Base-by-base conservation (phyloP, 1,140 invertebrate genomes). In the Magallana gigas region DNA sequence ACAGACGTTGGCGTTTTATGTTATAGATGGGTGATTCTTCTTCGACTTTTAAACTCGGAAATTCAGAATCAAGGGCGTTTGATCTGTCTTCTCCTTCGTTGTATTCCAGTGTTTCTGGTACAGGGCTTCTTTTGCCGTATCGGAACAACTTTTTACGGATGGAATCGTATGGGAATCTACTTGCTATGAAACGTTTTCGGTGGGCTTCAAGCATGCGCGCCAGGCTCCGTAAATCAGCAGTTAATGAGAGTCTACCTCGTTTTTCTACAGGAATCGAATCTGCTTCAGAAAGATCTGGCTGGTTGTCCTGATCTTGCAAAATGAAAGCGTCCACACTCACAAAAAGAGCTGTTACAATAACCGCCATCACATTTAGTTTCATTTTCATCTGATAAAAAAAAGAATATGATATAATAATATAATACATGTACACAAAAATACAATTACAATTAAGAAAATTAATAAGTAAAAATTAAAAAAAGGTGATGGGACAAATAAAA, bases 201-300 rank as follows among this genome's bases (percentile, higher is more conserved):
- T 87, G 85, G 8, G 36, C 14, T 36, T 88, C 58, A 1, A 89
- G 68, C 88, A 89, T 89, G 57, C 83, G 85, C 14, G 88, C 88
- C 11, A 89, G 68, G 29, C 68, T 85, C 16, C 85, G 57, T 48
- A 89, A 64, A 82, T 89, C 88, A 58, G 82, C 85, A 62, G 81
- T 86, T 48, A 89, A 9, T 64, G 88, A 89, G 23, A 89, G 80
- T 16, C 57, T 29, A 11, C 60, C 85, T 68, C 87, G 76, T 83
- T 88, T 88, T 83, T 60, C 80, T 11, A 86, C 4, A 18, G 48
- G 16, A 16, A 23, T 23, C 1, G 81, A 83, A 29, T 56, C 81
- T 76, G 18, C 68, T 29, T 48, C 36, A 76, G 68, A 76, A 5
- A 8, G 23, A 11, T 8, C 23, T 36, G 68, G 68, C 29, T 76